Conservation (phyloP, 2,888 invertebrate genomes). For the Carabus problematicus region DNA sequence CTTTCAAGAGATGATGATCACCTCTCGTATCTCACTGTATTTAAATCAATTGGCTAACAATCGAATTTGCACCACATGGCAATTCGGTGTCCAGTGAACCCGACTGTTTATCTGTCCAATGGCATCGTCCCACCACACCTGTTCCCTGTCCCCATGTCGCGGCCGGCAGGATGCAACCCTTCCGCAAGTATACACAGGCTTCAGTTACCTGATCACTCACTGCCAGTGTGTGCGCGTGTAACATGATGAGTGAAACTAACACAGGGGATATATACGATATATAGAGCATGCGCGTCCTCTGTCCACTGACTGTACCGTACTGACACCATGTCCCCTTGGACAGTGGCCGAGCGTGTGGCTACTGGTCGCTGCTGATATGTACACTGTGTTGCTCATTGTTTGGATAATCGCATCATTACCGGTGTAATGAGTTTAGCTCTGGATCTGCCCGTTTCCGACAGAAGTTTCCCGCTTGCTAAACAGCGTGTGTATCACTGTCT, state of each 20-base stretch:
- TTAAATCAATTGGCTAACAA: too few species aligned
- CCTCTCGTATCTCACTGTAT: too few species aligned
- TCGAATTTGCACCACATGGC: not conserved
- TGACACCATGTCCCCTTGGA: not conserved
- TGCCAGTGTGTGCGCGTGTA: too few species aligned
- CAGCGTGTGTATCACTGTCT: too few species aligned
- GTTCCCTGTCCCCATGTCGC: not conserved
- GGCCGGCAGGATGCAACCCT: not conserved
- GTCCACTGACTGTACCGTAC: not conserved
- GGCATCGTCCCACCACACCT: conserved; percentile 6
- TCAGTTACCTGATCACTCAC: too few species aligned
- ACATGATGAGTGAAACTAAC: too few species aligned
- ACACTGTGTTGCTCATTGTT: conserved; percentile 41
- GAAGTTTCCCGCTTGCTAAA: not conserved
- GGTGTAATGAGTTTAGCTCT: conserved; percentile 41
- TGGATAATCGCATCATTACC: conserved; percentile 41
- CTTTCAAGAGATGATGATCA: too few species aligned
- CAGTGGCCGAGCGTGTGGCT: not conserved
- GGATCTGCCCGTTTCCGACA: conserved; percentile 6
- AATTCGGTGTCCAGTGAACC: conserved; percentile 8
- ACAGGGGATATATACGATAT: too few species aligned
- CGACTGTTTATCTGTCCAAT: conserved; percentile 23
- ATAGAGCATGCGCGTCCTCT: not conserved
- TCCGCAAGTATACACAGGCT: too few species aligned
- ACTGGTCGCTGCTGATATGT: conserved; percentile 35